Percentiles rank a stretch among this genome's conserved stretches.
Conservation (phyloP, 2,888 invertebrate species). For the Hemistola chrysoprasaria region DNA sequence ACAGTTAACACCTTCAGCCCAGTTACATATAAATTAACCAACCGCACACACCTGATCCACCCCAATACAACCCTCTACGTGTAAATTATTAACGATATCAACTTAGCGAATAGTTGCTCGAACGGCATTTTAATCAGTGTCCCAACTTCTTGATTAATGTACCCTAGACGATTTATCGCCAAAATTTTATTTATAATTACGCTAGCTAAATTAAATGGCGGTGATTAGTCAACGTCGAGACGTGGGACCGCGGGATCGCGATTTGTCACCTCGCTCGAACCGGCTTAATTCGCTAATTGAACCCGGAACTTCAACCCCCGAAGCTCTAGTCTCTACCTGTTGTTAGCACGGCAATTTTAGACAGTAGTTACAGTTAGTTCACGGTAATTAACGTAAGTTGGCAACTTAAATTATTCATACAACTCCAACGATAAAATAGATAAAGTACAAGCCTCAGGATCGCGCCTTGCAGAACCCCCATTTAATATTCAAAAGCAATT, state of each 20-base stretch:
- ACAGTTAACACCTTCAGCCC: constrained; percentile 21
- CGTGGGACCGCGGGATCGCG: constrained; percentile 67
- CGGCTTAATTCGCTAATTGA: constrained; percentile 78
- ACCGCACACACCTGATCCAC: constrained; percentile 62
- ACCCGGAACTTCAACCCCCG: constrained; percentile 64
- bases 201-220: constrained; percentile 74
- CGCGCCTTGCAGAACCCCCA: constrained; percentile 33
- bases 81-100: constrained; percentile 80
- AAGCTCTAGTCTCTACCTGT: constrained; percentile 61
- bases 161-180: constrained; percentile 75
- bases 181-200: constrained; percentile 82
- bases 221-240: constrained; percentile 78
- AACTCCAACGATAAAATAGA: constrained; percentile 17
- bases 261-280: constrained; percentile 75
- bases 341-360: constrained; percentile 63
- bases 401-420: constrained; percentile 52
- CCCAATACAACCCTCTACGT: constrained; percentile 55
- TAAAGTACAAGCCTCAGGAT: constrained; percentile 21
- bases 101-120: constrained; percentile 77
- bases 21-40: constrained; percentile 31
- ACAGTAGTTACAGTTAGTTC: constrained; percentile 52
- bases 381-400: constrained; percentile 56
- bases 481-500: constrained; percentile 19
- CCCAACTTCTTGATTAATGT: constrained; percentile 83
- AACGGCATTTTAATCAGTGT: constrained; percentile 83